Base-by-base conservation (phyloP, 2,888 invertebrate species). In the Phalangium opilio region DNA sequence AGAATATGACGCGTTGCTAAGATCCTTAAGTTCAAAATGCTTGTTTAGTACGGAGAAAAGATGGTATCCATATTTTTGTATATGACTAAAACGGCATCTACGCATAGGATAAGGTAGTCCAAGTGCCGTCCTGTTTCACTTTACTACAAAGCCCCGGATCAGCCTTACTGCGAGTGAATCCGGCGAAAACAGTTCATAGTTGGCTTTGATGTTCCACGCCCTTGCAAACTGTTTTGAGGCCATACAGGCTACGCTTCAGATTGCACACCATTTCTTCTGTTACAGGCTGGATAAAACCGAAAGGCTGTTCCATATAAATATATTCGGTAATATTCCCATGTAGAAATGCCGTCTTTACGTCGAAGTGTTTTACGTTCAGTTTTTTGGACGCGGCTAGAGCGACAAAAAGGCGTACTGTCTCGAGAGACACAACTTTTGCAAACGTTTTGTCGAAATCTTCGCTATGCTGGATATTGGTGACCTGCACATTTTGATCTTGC, bases 171-270 rank as follows among this genome's bases (percentile, higher is more conserved):
- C 27, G 27, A 27, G 8, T 8, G 27, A 27, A 27, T 27, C 27
- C 27, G 5, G 27, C 8, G 4, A 8, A 27, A 27, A 7, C 8
- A 27, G 8, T 7, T 8, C 8, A 7, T 27, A 4, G 8, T 27
- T 27, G 27, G 27, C 27, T 27, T 43, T 47, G 3, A 7, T 11
- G 14, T 51, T 50, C 50, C 51, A 51, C 21, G 40, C 36, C 32
- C 42, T 48, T 15, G 50, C 46, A 43, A 45, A 48, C 34, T 52
- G 52, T 20, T 51, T 48, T 18, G 51, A 36, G n/a, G 12, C 51
- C 53, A 49, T 53, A 53, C 5, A 53, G 36, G 38, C 49, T 43
- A 32, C 49, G 49, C 32, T 42, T 44, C 8, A 53, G 49, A 34
- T 50, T 45, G 38, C 52, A 52, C n/a, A 50, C 42, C 33, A 38